These are phyloP conservation scores for Takifugu bimaculatus DNA, from an alignment of 2,113 vertebrate species.

Conservation along the genomic window DNA sequence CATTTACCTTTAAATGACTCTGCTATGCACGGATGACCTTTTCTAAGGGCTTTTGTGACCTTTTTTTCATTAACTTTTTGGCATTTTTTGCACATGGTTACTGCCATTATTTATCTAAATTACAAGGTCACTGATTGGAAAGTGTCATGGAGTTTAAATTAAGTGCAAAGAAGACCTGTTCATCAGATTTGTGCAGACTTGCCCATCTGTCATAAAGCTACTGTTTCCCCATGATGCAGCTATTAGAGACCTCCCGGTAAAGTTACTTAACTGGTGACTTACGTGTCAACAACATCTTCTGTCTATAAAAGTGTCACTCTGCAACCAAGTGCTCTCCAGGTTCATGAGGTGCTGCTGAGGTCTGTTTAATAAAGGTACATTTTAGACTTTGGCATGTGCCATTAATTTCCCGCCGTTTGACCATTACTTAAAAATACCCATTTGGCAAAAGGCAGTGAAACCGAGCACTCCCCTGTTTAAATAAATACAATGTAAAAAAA, in stretches of 20 bases:
- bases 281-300: conserved; percentile 16
- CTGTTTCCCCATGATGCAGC: conserved; percentile 28
- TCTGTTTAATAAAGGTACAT: conserved; percentile 60
- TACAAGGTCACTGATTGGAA: conserved; percentile 43
- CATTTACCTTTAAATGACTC: conserved; percentile 25
- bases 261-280: conserved; percentile 17
- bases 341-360: conserved; percentile 45
- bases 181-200: conserved; percentile 17
- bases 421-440: conserved; percentile 47
- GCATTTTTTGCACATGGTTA: conserved; percentile 49
- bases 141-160: conserved; percentile 46
- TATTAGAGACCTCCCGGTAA: conserved; percentile 31
- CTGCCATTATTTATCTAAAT: conserved; percentile 50
- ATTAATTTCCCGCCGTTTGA: conserved; percentile 47
- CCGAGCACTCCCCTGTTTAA: conserved; percentile 58
- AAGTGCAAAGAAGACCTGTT: conserved; percentile 25
- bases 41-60: conserved; percentile 57
- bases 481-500: conserved; percentile 59
- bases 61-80: conserved; percentile 72
- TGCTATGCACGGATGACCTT: conserved; percentile 56
- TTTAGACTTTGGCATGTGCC: conserved; percentile 55
- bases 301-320: background rate
- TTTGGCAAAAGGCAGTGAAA: conserved; percentile 61
- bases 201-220: conserved; percentile 31
- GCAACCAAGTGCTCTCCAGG: conserved; percentile 16